Conservation (phyloP, 2,113 vertebrate species). For the Empidonax traillii region DNA sequence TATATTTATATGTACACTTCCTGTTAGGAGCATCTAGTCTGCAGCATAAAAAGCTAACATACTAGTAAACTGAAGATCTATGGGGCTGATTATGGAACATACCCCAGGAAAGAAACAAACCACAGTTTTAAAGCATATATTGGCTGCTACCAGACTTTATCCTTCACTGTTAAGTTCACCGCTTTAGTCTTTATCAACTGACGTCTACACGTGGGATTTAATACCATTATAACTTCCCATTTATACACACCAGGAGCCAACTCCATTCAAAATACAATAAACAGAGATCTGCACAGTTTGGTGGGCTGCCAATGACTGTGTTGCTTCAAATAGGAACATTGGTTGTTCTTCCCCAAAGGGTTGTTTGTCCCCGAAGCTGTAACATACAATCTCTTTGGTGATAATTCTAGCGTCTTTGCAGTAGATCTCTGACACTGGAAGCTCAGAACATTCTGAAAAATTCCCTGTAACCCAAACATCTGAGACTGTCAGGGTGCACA, state of each 20-base stretch:
- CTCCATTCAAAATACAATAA: neutral
- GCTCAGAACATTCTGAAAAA: neutral
- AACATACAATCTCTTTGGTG: neutral
- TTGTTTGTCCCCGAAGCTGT: neutral
- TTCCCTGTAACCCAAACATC: neutral
- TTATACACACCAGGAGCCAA: neutral
- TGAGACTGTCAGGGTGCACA: accelerated
- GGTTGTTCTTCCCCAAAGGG: neutral
- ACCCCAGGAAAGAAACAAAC: neutral
- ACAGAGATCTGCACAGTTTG: neutral
- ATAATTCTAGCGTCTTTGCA: neutral
- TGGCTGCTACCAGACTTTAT: neutral
- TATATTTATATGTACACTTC: neutral
- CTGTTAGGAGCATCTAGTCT: neutral
- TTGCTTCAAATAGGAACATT: neutral
- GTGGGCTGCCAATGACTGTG: neutral
- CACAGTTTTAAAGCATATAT: neutral
- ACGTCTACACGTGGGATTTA: accelerated
- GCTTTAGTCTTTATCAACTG: neutral
- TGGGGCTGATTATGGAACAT: neutral
- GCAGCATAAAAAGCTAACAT: neutral
- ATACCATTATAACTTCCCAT: neutral
- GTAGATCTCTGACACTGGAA: neutral
- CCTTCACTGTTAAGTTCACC: neutral
- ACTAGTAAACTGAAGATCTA: neutral